Percentiles rank a stretch among this genome's conserved stretches.
These are phyloP conservation scores for Sogatella furcifera DNA, from an alignment of 1,140 invertebrate species.

Conservation along the genomic window DNA sequence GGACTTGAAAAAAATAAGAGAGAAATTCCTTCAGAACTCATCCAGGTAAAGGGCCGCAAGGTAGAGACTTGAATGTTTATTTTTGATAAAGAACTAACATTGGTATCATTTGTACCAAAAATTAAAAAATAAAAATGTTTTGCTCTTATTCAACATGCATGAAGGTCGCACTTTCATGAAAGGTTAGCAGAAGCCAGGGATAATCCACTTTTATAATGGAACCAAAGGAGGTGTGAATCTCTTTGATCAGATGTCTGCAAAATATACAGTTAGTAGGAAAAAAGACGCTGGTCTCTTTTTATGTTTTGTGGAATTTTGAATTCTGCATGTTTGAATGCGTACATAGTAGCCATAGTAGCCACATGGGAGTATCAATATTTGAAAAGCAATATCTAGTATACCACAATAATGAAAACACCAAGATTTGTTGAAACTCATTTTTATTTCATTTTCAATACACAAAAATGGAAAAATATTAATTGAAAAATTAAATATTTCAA, in stretches of 20 bases:
- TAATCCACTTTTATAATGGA: conserved; percentile 1
- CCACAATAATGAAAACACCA: background rate
- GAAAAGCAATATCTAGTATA: background rate
- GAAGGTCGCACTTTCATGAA: background rate
- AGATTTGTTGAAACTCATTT: too few relatives aligned
- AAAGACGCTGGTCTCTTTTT: background rate
- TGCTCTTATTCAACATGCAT: background rate
- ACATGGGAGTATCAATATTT: background rate
- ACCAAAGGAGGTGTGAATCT: background rate
- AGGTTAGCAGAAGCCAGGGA: background rate
- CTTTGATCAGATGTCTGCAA: background rate
- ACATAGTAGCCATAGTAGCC: background rate
- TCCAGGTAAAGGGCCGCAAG: background rate
- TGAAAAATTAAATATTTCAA: too few relatives aligned
- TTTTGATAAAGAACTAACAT: conserved; percentile 27
- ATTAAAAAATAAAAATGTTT: conserved; percentile 26
- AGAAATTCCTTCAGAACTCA: conserved; percentile 13
- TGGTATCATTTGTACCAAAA: conserved; percentile 31
- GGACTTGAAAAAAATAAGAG: conserved; percentile 16
- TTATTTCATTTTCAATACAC: background rate
- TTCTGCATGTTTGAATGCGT: background rate
- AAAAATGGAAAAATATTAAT: background rate
- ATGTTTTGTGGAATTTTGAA: background rate
- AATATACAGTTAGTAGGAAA: background rate
- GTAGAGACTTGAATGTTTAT: conserved; percentile 13